Percentiles rank a stretch among this genome's conserved stretches.
Evolutionary conservation across 2,888 invertebrate species (phyloP).

Genomic region (Cheilosia grossa): DNA sequence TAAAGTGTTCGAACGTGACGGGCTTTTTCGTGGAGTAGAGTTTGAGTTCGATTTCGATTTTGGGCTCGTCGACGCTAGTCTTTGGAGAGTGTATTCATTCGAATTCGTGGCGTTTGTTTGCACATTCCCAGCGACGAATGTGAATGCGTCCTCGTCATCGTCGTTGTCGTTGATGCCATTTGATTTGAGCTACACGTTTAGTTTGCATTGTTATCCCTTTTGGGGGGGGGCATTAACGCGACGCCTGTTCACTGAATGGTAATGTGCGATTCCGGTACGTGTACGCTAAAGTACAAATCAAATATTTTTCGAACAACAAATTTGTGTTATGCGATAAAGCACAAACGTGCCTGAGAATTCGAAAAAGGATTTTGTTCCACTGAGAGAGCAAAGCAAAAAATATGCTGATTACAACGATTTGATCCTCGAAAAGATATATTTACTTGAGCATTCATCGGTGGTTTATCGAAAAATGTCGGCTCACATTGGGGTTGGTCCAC

Average conservation of each 20-base stretch:
- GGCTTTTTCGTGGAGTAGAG: slow-evolving; percentile 41
- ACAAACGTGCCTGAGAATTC: slow-evolving; percentile 28
- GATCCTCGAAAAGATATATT: too few species aligned
- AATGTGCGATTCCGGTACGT: slow-evolving; percentile 64
- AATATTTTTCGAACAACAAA: slow-evolving; percentile 19
- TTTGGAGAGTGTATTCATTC: slow-evolving; percentile 9
- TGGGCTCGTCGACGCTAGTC: slow-evolving; percentile 2
- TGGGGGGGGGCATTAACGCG: slow-evolving; percentile 53
- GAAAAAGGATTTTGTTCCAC: not conserved
- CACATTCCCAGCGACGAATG: slow-evolving; percentile 45
- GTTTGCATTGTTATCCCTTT: slow-evolving; percentile 49
- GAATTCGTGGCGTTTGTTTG: slow-evolving; percentile 30
- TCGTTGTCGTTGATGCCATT: slow-evolving; percentile 6
- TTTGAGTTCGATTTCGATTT: slow-evolving; percentile 14
- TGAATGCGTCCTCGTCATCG: slow-evolving; percentile 19
- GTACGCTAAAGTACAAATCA: slow-evolving; percentile 53
- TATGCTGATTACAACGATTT: too few species aligned
- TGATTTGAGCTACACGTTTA: slow-evolving; percentile 30
- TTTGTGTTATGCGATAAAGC: not conserved
- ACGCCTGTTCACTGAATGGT: slow-evolving; percentile 55
- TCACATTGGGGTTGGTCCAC: too few species aligned
- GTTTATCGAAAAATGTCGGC: too few species aligned
- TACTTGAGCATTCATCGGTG: not conserved
- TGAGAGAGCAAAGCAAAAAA: not conserved
- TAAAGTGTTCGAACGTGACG: slow-evolving; percentile 72